A percentile compares a stretch with the other conserved stretches of the same genome.
Evolutionary conservation across 2,888 invertebrate species (phyloP).

Genomic region (Exocentrus adspersus): DNA sequence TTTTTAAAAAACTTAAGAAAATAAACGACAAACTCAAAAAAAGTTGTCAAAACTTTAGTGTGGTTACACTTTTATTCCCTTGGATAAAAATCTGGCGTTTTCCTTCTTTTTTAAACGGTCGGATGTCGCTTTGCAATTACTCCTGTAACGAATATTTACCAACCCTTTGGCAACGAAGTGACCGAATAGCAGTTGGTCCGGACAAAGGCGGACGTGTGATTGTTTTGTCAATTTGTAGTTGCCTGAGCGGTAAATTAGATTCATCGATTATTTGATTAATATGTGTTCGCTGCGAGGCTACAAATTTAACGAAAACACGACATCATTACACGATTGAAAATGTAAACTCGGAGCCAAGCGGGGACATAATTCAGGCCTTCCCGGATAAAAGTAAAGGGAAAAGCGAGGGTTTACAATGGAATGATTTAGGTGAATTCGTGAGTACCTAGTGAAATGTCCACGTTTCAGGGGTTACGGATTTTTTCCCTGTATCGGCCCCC

Average conservation of each 20-base stretch:
- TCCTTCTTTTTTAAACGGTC: too few species aligned
- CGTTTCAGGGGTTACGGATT: too few species aligned
- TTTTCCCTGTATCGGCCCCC: too few species aligned
- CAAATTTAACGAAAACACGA: constrained; percentile 49
- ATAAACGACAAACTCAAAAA: too few species aligned
- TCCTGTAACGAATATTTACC: constrained; percentile 57
- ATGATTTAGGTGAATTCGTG: constrained; percentile 11
- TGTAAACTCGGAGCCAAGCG: constrained; percentile 33
- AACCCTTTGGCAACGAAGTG: constrained; percentile 56
- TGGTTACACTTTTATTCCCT: too few species aligned
- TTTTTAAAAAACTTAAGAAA: too few species aligned
- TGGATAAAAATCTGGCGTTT: too few species aligned
- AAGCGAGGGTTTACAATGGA: constrained; percentile 1
- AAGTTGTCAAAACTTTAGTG: too few species aligned
- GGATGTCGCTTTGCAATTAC: constrained; percentile 38
- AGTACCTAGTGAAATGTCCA: neutral
- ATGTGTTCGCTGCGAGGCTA: constrained; percentile 46
- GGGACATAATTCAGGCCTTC: constrained; percentile 9
- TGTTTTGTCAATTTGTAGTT: constrained; percentile 62
- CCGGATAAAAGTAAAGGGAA: neutral
- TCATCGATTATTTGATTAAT: constrained; percentile 61
- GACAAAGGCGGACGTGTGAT: constrained; percentile 58
- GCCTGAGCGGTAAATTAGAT: constrained; percentile 60
- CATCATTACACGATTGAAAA: constrained; percentile 43
- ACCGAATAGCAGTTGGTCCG: constrained; percentile 46